Conservation (phyloP, 2,888 invertebrate species). For the Drosophila atripex region DNA sequence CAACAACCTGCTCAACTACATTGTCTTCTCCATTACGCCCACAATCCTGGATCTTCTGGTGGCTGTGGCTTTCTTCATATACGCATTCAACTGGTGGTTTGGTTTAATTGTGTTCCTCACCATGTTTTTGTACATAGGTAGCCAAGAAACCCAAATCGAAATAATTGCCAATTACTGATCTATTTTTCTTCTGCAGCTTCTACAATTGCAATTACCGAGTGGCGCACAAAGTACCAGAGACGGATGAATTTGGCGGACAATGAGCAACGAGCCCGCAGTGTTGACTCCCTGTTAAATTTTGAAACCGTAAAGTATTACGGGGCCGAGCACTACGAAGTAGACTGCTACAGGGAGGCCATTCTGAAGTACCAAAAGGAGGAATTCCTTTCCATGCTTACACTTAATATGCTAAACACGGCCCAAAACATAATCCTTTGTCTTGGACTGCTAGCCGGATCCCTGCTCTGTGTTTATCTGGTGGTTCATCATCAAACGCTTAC, state of each 20-base stretch:
- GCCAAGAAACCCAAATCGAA: conserved; percentile 76
- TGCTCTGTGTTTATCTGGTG: conserved; percentile 95
- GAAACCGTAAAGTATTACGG: conserved; percentile 99
- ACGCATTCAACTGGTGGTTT: conserved; percentile 96
- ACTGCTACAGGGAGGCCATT: conserved; percentile 93
- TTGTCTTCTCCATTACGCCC: conserved; percentile 96
- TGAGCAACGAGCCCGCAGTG: conserved; percentile 94
- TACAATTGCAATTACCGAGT: conserved; percentile 97
- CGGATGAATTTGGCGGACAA: conserved; percentile 98
- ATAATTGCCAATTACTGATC: not conserved
- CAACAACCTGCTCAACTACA: conserved; percentile 95
- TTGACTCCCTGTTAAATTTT: conserved; percentile 98
- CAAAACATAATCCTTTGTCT: conserved; percentile 95
- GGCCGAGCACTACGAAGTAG: conserved; percentile 95
- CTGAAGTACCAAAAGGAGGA: conserved; percentile 94
- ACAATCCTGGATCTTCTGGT: conserved; percentile 96
- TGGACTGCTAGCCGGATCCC: conserved; percentile 93
- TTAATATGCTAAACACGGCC: conserved; percentile 94
- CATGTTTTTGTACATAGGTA: conserved; percentile 96
- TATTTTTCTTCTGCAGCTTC: conserved; percentile 81
- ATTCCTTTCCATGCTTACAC: conserved; percentile 92
- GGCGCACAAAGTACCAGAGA: conserved; percentile 97
- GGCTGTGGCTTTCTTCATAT: conserved; percentile 94
- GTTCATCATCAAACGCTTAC: conserved; percentile 88
- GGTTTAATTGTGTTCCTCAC: conserved; percentile 97